Conservation (phyloP, 2,888 invertebrate genomes). For the Rhopalosiphum nymphaeae region DNA sequence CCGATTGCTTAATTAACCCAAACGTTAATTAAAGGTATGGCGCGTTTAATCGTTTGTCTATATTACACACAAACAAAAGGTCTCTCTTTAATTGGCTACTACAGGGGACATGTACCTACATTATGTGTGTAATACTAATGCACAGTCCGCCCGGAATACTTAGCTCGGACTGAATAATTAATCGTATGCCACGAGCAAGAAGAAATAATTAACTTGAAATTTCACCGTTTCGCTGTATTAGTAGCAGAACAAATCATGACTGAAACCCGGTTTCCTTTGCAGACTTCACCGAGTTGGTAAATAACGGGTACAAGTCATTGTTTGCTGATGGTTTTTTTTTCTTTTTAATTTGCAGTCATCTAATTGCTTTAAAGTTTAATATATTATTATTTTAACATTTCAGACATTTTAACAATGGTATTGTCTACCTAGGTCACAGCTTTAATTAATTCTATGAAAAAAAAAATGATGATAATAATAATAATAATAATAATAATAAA, state of each 20-base stretch:
- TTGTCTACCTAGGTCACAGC: background rate
- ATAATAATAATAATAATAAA: background rate
- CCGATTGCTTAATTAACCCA: background rate
- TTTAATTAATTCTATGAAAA: constrained; percentile 4
- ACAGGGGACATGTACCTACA: background rate
- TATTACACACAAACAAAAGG: background rate
- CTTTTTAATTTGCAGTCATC: background rate
- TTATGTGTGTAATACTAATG: constrained; percentile 23
- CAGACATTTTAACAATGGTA: background rate
- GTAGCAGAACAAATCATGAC: background rate
- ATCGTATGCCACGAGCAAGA: constrained; percentile 28
- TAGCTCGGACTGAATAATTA: constrained; percentile 19
- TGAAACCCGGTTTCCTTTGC: background rate
- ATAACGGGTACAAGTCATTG: background rate
- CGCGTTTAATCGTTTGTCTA: constrained; percentile 23
- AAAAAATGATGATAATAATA: background rate
- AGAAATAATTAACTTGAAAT: constrained; percentile 47
- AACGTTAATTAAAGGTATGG: constrained; percentile 25
- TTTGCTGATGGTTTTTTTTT: constrained; percentile 7
- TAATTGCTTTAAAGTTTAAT: background rate
- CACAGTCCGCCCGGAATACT: background rate
- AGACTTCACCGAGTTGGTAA: background rate
- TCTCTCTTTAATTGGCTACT: background rate
- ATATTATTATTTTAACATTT: background rate
- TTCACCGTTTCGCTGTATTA: background rate